Conservation (phyloP, 2,888 invertebrate species). For the Acanthosepion lycidas region DNA sequence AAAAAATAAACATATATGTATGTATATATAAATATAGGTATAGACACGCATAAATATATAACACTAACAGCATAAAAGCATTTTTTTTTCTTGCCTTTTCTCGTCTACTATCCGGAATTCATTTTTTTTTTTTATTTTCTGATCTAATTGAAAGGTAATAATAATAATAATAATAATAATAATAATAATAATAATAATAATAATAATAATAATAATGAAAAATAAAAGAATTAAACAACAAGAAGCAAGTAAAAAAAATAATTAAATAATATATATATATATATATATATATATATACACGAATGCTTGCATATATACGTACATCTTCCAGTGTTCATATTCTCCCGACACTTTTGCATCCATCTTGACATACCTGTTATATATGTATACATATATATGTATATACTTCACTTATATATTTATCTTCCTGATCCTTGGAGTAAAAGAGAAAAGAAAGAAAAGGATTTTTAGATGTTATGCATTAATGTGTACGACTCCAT, state of each 20-base stretch:
- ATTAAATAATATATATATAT: not conserved
- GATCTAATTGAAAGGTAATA: not conserved
- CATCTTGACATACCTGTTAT: not conserved
- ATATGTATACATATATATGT: not conserved
- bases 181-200: not conserved
- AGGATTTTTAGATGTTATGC: conserved; percentile 6
- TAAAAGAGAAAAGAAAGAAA: not conserved
- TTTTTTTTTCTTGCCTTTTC: too few species aligned
- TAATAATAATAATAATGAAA: not conserved
- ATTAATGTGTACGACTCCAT: not conserved
- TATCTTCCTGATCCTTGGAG: conserved; percentile 7
- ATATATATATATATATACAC: not conserved
- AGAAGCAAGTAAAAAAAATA: not conserved
- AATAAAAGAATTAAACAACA: not conserved
- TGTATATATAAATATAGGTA: not conserved
- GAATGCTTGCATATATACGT: not conserved
- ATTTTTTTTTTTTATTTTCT: not conserved
- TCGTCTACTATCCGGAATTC: too few species aligned
- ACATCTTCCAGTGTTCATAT: not conserved
- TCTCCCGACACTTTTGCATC: not conserved
- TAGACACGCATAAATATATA: not conserved
- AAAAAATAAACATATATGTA: too few species aligned
- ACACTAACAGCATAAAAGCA: not conserved
- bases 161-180: not conserved
- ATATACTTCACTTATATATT: not conserved